A percentile compares a stretch with the other conserved stretches of the same genome.
Conservation (phyloP, 2,797 vertebrate species). For the Hirundo rustica region DNA sequence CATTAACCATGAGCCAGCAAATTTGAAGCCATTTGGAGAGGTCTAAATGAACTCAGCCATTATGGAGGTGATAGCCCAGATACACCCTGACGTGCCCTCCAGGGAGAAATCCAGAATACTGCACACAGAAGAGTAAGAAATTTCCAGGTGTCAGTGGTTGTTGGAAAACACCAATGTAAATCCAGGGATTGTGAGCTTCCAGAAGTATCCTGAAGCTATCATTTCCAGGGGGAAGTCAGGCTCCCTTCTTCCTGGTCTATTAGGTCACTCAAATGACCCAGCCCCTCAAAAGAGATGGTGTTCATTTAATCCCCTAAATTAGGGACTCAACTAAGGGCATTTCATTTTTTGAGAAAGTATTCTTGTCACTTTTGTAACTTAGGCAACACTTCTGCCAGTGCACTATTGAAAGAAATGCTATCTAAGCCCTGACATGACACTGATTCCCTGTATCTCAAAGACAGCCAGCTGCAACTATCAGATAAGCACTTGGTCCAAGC, state of each 20-base stretch:
- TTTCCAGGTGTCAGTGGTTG: background rate
- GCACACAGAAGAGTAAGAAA: background rate
- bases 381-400: background rate
- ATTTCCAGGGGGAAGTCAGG: background rate
- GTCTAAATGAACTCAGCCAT: background rate
- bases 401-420: background rate
- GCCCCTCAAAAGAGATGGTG: background rate
- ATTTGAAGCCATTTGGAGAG: background rate
- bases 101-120: background rate
- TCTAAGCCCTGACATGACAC: background rate
- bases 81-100: background rate
- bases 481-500: background rate
- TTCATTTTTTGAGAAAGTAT: background rate
- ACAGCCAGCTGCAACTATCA: background rate
- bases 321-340: accelerated
- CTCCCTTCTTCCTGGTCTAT: background rate
- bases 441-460: background rate
- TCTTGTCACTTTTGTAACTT: background rate
- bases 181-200: background rate
- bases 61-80: background rate
- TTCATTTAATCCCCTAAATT: background rate
- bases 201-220: background rate
- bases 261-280: background rate
- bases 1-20: background rate
- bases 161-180: background rate